These are phyloP conservation scores for Dilophus febrilis DNA, from an alignment of 2,888 invertebrate species.

Conservation along the genomic window DNA sequence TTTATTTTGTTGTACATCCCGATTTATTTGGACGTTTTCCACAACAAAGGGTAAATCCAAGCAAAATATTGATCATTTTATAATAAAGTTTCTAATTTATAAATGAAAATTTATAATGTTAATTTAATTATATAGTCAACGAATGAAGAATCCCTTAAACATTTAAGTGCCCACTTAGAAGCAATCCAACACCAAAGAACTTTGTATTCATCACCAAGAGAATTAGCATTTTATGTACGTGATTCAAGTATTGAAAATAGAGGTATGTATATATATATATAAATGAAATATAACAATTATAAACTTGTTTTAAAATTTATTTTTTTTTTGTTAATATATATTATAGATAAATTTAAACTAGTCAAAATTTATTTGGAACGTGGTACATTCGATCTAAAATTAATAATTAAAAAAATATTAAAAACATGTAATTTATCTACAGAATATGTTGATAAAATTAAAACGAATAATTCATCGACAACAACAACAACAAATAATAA, in stretches of 20 bases:
- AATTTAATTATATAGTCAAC: conserved; percentile 40
- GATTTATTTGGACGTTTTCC: conserved; percentile 89
- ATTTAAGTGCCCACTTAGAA: conserved; percentile 70
- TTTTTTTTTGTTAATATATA: conserved; percentile 6
- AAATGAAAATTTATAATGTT: conserved; percentile 2
- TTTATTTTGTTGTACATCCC: conserved; percentile 91
- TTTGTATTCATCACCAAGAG: conserved; percentile 39
- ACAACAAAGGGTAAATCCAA: conserved; percentile 53
- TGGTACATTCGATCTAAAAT: conserved; percentile 48
- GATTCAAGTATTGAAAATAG: conserved; percentile 13
- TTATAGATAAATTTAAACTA: conserved; percentile 48
- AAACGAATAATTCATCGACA: conserved; percentile 18
- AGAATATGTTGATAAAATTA: conserved; percentile 65
- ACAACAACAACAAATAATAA: conserved; percentile 16
- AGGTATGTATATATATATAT: not conserved
- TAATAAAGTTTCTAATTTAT: conserved; percentile 2
- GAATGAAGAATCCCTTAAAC: conserved; percentile 81
- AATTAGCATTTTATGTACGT: conserved; percentile 64
- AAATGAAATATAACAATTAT: conserved; percentile 7
- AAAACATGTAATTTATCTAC: conserved; percentile 71
- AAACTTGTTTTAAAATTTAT: not conserved
- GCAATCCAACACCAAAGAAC: conserved; percentile 45
- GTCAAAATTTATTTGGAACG: conserved; percentile 57
- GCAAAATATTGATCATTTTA: not conserved
- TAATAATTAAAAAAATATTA: conserved; percentile 53